Evolutionary conservation across 1,140 invertebrate genomes (phyloP).

Genomic region (Cydia fagiglandana): DNA sequence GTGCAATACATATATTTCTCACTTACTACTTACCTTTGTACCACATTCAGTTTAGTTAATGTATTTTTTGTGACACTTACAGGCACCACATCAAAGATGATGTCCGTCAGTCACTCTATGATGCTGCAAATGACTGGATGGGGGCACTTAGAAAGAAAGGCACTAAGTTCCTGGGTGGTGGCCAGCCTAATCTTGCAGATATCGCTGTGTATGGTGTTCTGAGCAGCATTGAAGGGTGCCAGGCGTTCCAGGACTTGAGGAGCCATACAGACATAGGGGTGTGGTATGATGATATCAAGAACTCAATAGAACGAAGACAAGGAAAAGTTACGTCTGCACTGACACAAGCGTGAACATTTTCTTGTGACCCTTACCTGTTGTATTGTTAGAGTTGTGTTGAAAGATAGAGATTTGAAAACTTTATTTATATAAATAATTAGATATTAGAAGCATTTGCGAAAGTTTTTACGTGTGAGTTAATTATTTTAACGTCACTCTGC

Average conservation of each 20-base stretch:
- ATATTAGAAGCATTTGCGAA: not conserved
- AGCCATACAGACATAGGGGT: constrained; percentile 57
- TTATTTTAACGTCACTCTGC: not conserved
- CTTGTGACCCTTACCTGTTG: not conserved
- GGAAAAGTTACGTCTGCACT: constrained; percentile 50
- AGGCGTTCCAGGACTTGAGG: constrained; percentile 91
- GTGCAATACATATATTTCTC: not conserved
- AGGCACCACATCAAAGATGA: constrained; percentile 93
- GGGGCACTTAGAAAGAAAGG: constrained; percentile 85
- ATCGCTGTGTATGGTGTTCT: constrained; percentile 95
- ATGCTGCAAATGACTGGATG: constrained; percentile 92
- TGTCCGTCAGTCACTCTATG: constrained; percentile 93
- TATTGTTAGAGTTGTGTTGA: not conserved
- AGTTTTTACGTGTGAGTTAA: not conserved
- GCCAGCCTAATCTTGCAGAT: constrained; percentile 94
- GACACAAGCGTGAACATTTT: constrained; percentile 32
- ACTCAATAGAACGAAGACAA: constrained; percentile 47
- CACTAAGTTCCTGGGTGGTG: constrained; percentile 90
- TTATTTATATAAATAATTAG: too few species aligned
- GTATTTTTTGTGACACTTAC: constrained; percentile 43
- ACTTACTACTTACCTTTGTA: not conserved
- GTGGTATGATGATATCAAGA: constrained; percentile 67
- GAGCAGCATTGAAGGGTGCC: constrained; percentile 96
- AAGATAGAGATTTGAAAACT: constrained; percentile 4
- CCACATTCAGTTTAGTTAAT: not conserved